A percentile compares a stretch with the other conserved stretches of the same genome.
Conservation (phyloP, 2,797 vertebrate species). For the Percopsis omiscomaycus region DNA sequence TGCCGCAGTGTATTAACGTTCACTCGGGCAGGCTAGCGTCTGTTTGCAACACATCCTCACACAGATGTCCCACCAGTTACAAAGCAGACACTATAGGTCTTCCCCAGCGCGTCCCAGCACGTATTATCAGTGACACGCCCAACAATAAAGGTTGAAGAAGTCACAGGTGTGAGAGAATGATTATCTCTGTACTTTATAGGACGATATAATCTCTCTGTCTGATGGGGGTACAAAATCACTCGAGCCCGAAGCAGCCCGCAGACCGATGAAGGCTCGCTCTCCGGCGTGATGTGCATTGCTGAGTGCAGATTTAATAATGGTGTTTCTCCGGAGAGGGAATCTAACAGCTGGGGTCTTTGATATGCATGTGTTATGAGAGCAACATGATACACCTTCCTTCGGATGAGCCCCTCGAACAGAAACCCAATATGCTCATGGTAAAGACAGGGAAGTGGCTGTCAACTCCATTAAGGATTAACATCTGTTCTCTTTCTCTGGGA, state of each 20-base stretch:
- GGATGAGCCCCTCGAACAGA: conserved; percentile 89
- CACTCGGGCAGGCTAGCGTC: conserved; percentile 3
- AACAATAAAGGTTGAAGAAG: conserved; percentile 64
- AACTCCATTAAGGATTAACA: conserved; percentile 79
- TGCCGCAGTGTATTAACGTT: conserved; percentile 19
- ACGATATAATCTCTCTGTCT: conserved; percentile 87
- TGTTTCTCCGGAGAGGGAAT: conserved; percentile 91
- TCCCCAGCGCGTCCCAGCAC: conserved; percentile 43
- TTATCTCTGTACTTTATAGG: conserved; percentile 84
- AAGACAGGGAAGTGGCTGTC: conserved; percentile 79
- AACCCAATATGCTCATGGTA: conserved; percentile 83
- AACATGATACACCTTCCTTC: conserved; percentile 94
- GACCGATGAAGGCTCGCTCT: conserved; percentile 68
- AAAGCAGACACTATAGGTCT: conserved; percentile 58
- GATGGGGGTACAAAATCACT: conserved; percentile 88
- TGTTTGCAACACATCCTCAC: background rate
- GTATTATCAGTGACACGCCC: conserved; percentile 55
- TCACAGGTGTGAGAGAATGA: conserved; percentile 90
- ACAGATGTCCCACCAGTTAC: conserved; percentile 51
- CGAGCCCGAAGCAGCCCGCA: conserved; percentile 58
- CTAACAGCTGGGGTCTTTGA: conserved; percentile 95
- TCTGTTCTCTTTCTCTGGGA: conserved; percentile 77
- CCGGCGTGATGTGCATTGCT: conserved; percentile 69
- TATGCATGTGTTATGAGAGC: conserved; percentile 94
- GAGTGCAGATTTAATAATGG: conserved; percentile 80